A percentile compares a stretch with the other conserved stretches of the same genome.
Evolutionary conservation across 1,140 invertebrate species (phyloP).

Genomic region (Pseudomyrmex pallidus): DNA sequence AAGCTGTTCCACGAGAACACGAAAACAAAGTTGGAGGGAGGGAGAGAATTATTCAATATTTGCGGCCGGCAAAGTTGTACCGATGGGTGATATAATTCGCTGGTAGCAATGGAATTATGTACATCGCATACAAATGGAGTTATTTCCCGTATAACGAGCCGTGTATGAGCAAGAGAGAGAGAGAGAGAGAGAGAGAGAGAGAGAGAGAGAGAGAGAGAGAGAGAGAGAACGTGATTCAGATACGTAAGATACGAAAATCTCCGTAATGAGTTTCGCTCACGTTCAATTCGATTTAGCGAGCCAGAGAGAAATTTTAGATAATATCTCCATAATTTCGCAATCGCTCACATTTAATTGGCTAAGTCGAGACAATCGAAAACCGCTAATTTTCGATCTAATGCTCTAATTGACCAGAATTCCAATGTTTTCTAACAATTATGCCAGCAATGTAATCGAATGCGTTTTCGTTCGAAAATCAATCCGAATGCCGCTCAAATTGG

Average conservation of each 20-base stretch:
- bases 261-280: conserved; percentile 19
- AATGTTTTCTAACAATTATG: conserved; percentile 3
- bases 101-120: conserved; percentile 34
- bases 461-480: not conserved
- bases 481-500: not conserved
- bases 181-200: not conserved
- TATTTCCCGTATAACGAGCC: conserved; percentile 48
- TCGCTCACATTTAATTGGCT: conserved; percentile 5
- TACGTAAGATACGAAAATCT: conserved; percentile 30
- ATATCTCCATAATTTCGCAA: conserved; percentile 31
- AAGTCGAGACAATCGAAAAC: conserved; percentile 2
- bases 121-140: conserved; percentile 50
- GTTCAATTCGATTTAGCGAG: not conserved
- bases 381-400: not conserved
- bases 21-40: conserved; percentile 37
- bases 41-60: conserved; percentile 47
- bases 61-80: conserved; percentile 30
- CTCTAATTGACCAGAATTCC: not conserved
- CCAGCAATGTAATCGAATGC: not conserved
- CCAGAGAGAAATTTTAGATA: conserved; percentile 31
- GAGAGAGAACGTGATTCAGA: conserved; percentile 42
- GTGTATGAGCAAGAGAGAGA: not conserved
- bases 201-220: no score
- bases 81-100: conserved; percentile 35
- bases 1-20: not conserved